A percentile compares a stretch with the other conserved stretches of the same genome.
phyloP scores from a whole-genome alignment of 1,140 invertebrate species.

The Onthophagus taurus region DNA sequence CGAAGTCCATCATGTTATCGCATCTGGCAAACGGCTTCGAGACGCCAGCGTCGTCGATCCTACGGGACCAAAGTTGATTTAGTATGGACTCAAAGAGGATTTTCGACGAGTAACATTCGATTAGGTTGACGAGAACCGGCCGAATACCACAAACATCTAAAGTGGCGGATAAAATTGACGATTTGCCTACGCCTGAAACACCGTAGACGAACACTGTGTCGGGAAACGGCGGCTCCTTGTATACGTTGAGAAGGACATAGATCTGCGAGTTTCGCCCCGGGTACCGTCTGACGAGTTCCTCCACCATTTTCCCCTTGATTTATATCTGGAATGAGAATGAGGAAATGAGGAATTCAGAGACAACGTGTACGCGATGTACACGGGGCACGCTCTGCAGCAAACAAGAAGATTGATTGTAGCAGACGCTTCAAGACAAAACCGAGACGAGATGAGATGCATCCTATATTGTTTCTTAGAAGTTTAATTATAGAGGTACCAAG shows the following conservation, averaged over 20 bases:
- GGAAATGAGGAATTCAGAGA: no score
- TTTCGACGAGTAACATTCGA: conserved; percentile 68
- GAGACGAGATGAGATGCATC: no score
- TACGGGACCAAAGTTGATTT: conserved; percentile 43
- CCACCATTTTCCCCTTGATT: no score
- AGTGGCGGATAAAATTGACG: conserved; percentile 50
- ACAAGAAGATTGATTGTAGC: no score
- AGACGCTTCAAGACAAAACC: no score
- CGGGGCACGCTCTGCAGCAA: no score
- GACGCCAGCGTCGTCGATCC: conserved; percentile 31
- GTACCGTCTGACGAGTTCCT: conserved; percentile 32
- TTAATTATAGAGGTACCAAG: no score
- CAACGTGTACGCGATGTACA: no score
- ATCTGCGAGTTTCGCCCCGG: conserved; percentile 52
- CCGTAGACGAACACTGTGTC: conserved; percentile 65
- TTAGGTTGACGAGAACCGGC: conserved; percentile 63
- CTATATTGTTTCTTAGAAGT: no score
- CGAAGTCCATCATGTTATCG: conserved; percentile 67
- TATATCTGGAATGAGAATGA: no score
- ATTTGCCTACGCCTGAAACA: conserved; percentile 72
- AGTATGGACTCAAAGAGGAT: conserved; percentile 71
- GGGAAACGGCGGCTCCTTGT: conserved; percentile 48
- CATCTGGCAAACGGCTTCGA: conserved; percentile 45
- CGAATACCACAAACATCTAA: conserved; percentile 50
- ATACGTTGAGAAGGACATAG: conserved; percentile 45